Percentiles rank a stretch among this genome's conserved stretches.
phyloP scores from a whole-genome alignment of 2,113 vertebrate species.

The Felis catus region DNA sequence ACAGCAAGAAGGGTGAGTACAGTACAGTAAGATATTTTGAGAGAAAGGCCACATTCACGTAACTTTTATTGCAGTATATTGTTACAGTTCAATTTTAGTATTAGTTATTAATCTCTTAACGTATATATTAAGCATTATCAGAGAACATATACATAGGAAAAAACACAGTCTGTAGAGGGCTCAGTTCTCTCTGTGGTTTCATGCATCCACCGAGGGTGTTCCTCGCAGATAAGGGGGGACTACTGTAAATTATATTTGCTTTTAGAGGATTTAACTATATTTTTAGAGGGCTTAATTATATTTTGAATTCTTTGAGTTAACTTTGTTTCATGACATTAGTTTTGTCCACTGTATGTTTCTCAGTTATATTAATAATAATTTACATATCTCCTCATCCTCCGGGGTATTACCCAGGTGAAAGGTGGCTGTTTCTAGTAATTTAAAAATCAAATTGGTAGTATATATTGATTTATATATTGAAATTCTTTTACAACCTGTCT shows the following conservation, averaged over 20 bases:
- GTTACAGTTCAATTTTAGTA: background rate
- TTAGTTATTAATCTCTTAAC: background rate
- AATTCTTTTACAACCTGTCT: background rate
- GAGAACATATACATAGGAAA: background rate
- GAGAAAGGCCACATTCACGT: background rate
- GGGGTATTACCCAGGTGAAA: background rate
- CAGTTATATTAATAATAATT: background rate
- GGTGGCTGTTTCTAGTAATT: background rate
- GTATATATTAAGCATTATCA: background rate
- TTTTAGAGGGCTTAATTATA: background rate
- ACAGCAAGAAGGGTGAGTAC: background rate
- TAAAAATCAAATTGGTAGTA: constrained; percentile 28
- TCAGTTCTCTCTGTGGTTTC: background rate
- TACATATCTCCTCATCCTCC: background rate
- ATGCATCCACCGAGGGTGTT: background rate
- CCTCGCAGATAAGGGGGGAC: background rate
- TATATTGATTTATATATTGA: background rate
- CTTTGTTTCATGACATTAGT: constrained; percentile 30
- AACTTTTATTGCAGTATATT: background rate
- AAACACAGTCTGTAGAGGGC: background rate
- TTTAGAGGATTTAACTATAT: background rate
- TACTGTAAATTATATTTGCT: background rate
- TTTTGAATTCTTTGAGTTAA: constrained; percentile 23
- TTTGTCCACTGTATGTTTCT: background rate
- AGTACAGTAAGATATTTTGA: background rate